A percentile compares a stretch with the other conserved stretches of the same genome.
These are phyloP conservation scores for Griposia aprilina DNA, from an alignment of 2,888 invertebrate species.

Conservation along the genomic window DNA sequence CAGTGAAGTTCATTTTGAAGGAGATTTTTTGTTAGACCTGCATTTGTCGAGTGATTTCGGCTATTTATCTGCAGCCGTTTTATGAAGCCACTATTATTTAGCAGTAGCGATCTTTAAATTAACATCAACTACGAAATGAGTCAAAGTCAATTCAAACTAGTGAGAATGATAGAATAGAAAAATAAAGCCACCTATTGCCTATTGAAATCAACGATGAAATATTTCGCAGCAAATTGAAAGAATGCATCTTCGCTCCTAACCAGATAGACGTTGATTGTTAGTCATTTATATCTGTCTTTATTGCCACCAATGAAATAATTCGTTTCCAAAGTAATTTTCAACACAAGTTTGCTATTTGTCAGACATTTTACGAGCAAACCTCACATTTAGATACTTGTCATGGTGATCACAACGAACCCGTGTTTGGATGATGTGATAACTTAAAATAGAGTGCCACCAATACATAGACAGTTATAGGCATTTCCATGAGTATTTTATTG, in stretches of 20 bases:
- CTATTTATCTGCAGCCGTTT: slow-evolving; percentile 18
- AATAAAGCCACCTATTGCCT: neutral
- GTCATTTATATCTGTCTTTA: slow-evolving; percentile 33
- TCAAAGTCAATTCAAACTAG: slow-evolving; percentile 10
- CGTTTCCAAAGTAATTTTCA: slow-evolving; percentile 29
- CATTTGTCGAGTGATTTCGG: slow-evolving; percentile 16
- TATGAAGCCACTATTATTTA: neutral
- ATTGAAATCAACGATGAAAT: slow-evolving; percentile 31
- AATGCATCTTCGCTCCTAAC: slow-evolving; percentile 27
- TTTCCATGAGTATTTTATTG: slow-evolving; percentile 47
- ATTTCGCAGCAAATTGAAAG: slow-evolving; percentile 23
- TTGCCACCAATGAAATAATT: slow-evolving; percentile 45
- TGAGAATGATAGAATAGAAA: slow-evolving; percentile 5
- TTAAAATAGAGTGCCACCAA: slow-evolving; percentile 55
- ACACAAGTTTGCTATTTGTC: slow-evolving; percentile 20
- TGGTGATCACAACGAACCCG: slow-evolving; percentile 24
- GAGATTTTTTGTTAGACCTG: slow-evolving; percentile 37
- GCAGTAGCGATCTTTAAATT: neutral
- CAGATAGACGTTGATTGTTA: slow-evolving; percentile 19
- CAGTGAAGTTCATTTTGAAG: slow-evolving; percentile 41
- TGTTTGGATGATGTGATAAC: slow-evolving; percentile 53
- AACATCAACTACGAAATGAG: neutral
- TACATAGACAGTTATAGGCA: slow-evolving; percentile 40
- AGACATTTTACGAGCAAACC: slow-evolving; percentile 32
- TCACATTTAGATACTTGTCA: slow-evolving; percentile 44